Evolutionary conservation across 2,797 vertebrate genomes (phyloP).

Genomic region (Neoniphon sammara): DNA sequence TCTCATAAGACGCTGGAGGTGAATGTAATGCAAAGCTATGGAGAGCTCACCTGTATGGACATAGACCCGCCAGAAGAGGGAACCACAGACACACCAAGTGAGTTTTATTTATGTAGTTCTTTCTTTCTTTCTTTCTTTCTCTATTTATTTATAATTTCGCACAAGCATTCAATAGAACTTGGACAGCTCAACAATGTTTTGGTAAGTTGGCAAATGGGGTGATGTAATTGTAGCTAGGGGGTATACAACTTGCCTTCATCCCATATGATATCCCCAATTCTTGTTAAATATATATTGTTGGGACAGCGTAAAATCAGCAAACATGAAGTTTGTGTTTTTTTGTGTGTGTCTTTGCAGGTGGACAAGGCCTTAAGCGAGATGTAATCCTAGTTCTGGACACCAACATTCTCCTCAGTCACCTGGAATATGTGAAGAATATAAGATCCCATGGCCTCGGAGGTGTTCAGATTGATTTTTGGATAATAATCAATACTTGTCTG

Average conservation of each 20-base stretch:
- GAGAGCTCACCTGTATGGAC: conserved; percentile 92
- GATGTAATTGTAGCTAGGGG: neutral
- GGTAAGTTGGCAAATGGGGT: neutral
- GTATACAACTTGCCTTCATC: neutral
- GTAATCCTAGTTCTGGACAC: conserved; percentile 92
- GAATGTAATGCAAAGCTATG: conserved; percentile 84
- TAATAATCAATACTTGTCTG: conserved; percentile 4
- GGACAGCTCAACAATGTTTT: neutral
- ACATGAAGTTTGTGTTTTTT: conserved; percentile 23
- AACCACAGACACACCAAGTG: conserved; percentile 34
- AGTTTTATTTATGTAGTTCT: conserved; percentile 6
- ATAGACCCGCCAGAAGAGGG: conserved; percentile 81
- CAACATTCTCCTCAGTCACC: conserved; percentile 93
- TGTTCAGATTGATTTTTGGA: conserved; percentile 48
- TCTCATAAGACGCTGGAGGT: conserved; percentile 84
- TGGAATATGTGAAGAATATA: conserved; percentile 89
- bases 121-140: too few species aligned
- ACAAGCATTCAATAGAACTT: too few species aligned
- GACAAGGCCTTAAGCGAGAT: conserved; percentile 76
- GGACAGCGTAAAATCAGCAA: neutral
- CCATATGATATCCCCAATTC: neutral
- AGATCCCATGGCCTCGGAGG: conserved; percentile 86
- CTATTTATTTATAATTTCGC: too few species aligned
- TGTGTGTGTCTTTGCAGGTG: conserved; percentile 69
- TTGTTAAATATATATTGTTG: neutral